phyloP scores from a whole-genome alignment of 2,888 invertebrate genomes.

The Tuberolachnus salignus region DNA sequence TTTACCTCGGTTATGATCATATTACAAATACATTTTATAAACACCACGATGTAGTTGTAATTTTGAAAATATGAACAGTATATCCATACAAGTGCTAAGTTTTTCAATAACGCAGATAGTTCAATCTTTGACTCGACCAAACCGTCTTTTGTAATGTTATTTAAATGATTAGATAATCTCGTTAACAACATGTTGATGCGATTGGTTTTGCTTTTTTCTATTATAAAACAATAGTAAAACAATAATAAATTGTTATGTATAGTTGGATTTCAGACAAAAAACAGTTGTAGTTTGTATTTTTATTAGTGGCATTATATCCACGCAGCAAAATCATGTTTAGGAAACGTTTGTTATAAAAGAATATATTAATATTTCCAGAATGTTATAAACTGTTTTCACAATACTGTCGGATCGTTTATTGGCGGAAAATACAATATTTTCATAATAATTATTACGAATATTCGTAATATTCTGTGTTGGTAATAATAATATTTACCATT shows the following conservation, averaged over 20 bases:
- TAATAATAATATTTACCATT: background rate
- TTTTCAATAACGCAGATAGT: background rate
- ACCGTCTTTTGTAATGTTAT: constrained; percentile 1
- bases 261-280: background rate
- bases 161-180: constrained; percentile 5
- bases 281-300: background rate
- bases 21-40: constrained; percentile 46
- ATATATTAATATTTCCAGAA: too few relatives aligned
- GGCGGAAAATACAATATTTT: background rate
- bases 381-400: too few relatives aligned
- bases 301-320: too few relatives aligned
- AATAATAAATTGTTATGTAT: too few relatives aligned
- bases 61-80: constrained; percentile 45
- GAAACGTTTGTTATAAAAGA: too few relatives aligned
- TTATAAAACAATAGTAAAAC: too few relatives aligned
- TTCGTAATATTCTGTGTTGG: background rate
- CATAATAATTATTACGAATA: background rate
- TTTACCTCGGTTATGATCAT: constrained; percentile 28
- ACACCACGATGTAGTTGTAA: constrained; percentile 23
- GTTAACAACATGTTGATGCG: constrained; percentile 28
- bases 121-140: constrained; percentile 21
- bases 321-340: too few relatives aligned
- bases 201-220: constrained; percentile 30
- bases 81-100: constrained; percentile 33
- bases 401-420: too few relatives aligned